Evolutionary conservation across 2,113 vertebrate species (phyloP).

Genomic region (Arenaria interpres): DNA sequence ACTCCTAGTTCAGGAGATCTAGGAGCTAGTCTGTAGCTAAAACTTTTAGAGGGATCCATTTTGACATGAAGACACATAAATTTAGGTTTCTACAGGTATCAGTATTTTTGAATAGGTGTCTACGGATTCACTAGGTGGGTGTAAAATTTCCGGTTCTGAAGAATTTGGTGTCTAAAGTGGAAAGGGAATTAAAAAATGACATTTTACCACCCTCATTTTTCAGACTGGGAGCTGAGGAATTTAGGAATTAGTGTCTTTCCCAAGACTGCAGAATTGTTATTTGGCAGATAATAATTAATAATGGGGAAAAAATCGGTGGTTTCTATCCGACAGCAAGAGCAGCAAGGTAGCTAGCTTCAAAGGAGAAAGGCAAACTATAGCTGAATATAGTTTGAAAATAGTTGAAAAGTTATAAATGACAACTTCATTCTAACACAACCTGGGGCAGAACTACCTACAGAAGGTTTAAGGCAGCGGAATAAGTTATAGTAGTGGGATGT

Average conservation of each 20-base stretch:
- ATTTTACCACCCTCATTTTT: neutral
- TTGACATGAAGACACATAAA: neutral
- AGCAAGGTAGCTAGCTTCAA: neutral
- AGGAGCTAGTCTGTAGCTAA: neutral
- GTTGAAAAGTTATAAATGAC: neutral
- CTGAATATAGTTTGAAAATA: neutral
- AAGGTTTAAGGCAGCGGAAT: neutral
- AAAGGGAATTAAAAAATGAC: rapidly evolving
- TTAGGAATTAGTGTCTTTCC: neutral
- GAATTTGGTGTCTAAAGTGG: neutral
- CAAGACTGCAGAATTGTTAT: neutral
- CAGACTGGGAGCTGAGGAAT: neutral
- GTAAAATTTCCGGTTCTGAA: neutral
- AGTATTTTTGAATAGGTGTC: neutral
- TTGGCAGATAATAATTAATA: neutral
- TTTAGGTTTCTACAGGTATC: neutral
- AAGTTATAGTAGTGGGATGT: neutral
- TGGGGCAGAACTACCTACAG: neutral
- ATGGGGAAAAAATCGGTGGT: neutral
- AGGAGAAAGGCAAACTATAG: neutral
- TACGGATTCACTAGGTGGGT: neutral
- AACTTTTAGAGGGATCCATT: neutral
- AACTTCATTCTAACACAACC: neutral
- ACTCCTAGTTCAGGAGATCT: neutral
- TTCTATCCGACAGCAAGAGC: neutral